phyloP scores from a whole-genome alignment of 2,797 vertebrate genomes.

The Falco berigora region DNA sequence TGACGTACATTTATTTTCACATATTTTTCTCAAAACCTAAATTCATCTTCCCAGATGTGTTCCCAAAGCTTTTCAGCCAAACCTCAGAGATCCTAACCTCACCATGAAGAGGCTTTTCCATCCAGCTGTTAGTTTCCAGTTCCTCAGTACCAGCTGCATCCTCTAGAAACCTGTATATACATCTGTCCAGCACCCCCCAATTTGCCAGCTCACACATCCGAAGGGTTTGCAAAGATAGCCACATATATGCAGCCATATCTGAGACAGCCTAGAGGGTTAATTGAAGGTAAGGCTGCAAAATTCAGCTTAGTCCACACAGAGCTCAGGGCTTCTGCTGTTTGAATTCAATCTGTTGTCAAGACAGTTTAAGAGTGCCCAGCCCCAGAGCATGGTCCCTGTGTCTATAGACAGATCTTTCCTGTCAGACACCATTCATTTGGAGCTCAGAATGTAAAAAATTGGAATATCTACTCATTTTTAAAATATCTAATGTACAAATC shows the following conservation, averaged over 20 bases:
- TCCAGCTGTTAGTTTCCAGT: not conserved
- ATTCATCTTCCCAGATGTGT: not conserved
- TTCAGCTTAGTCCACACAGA: not conserved
- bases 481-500: not conserved
- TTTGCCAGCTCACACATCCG: not conserved
- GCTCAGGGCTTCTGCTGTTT: not conserved
- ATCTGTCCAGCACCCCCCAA: not conserved
- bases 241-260: not conserved
- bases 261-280: not conserved
- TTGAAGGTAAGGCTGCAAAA: not conserved
- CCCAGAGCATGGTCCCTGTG: accelerated
- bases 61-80: not conserved
- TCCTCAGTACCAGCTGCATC: not conserved
- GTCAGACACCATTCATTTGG: not conserved
- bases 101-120: not conserved
- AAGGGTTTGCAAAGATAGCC: not conserved
- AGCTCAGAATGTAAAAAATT: not conserved
- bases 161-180: not conserved
- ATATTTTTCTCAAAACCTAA: not conserved
- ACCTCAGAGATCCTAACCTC: not conserved
- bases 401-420: not conserved
- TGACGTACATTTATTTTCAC: not conserved
- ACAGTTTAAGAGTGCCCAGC: not conserved
- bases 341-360: not conserved
- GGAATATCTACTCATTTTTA: not conserved